Evolutionary conservation across 2,888 invertebrate genomes (phyloP), one percentile per base, ranked within the genome.

Genomic region (Mystacides longicornis): DNA sequence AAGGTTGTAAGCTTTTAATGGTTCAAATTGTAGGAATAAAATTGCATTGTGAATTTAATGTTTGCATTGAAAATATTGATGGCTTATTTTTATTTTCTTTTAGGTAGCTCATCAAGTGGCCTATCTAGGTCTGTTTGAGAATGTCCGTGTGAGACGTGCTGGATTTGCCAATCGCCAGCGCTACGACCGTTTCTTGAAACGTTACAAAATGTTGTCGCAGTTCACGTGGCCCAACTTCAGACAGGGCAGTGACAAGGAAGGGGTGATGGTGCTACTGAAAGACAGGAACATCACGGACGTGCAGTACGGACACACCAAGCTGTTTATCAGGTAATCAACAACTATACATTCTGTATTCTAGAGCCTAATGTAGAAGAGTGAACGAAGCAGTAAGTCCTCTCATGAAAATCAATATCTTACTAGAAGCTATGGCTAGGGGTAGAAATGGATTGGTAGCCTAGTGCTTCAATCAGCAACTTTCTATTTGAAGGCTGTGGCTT

Each of bases 161-260:
- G 98, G 98, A 45, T 98, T 98, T 75, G 97, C 95, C n/a, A 88
- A 92, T 72, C 82, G 98, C 45, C 93, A 94, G 77, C 82, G 89
- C 60, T 98, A 96, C 75, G 92, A 91, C 68, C 83, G 91, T 66
- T 97, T 97, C 79, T 81, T 96, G 60, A 84, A 89, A 71, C 86
- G 96, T 58, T 98, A 98, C 80, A 98, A 98, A 79, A 93, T 97
- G 91, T 87, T 96, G 63, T 92, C 90, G 0, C 87, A 89, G 67
- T 88, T 87, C 71, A 98, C 97, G 2, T 98, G 98, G 98, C 98
- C 98, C 31, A 96, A 94, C 75, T 97, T 88, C 78, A 83, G 86
- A 56, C 83, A 86, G 3, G 85, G 84, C 52, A 77, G 73, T 52
- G 87, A 88, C 63, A 82, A 82, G 66, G 93, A 95, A 61, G 96